Base-by-base conservation (phyloP, 2,888 invertebrate genomes). In the Eupithecia pulchellata region DNA sequence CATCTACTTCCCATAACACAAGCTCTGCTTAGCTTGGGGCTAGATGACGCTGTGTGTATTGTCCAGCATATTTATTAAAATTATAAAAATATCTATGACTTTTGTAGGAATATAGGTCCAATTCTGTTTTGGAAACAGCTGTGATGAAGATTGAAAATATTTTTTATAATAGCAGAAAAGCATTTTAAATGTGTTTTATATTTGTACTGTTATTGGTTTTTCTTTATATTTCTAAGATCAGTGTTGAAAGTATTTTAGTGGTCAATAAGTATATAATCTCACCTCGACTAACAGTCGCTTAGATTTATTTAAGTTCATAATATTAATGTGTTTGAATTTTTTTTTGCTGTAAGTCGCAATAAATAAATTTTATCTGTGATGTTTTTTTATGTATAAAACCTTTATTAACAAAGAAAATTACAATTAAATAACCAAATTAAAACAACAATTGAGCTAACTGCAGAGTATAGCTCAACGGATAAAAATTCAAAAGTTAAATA, bases 171-270 rank as follows among this genome's bases (percentile, higher is more conserved):
- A 64, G 8, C 58, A 69, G 60, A 47, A 69, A 61, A 73, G 75
- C 75, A 75, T 77, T 77, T 77, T 73, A 47, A 66, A 61, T 68
- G 57, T 66, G 42, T 58, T 42, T 64, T 52, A 34, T 39, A 25
- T 25, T 11, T 52, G 52, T 52, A 52, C 29, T 25, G 25, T 42
- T 20, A 58, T 60, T 66, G 9, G 17, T 36, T 66, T 55, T 66
- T 30, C 42, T 25, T 29, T 36, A 42, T 39, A 25, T 55, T 34
- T 14, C 29, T 30, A 52, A 20, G 42, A n/a, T 61, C 34, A 68
- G 27, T 60, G 30, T 32, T 57, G 34, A 30, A 66, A 70, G 73
- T 73, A 73, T 73, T 70, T 66, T 70, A 32, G 39, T 52, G 4
- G 13, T 52, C 11, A 52, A 13, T 52, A 20, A n/a, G 20, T 52